Evolutionary conservation across 2,113 vertebrate species (phyloP).

Genomic region (Ameiurus melas): DNA sequence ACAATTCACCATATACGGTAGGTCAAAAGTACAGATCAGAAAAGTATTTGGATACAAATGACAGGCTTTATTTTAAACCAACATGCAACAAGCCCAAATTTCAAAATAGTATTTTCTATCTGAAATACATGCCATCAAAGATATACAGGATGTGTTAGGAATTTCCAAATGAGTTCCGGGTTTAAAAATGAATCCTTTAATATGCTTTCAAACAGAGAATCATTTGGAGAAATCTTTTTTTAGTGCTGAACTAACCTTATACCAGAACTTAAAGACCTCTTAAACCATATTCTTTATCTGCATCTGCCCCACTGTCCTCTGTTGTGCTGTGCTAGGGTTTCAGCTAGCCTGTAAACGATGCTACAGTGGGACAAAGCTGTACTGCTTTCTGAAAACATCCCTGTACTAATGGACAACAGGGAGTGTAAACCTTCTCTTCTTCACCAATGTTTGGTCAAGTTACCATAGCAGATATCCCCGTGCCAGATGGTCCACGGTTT

Average conservation of each 20-base stretch:
- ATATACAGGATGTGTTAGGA: background rate
- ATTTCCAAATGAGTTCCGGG: background rate
- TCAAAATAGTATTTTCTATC: background rate
- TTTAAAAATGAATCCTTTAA: background rate
- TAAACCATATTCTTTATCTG: constrained; percentile 18
- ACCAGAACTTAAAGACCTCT: constrained; percentile 1
- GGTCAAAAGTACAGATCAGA: background rate
- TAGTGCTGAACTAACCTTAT: background rate
- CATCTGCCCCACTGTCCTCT: constrained; percentile 22
- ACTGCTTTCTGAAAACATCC: constrained; percentile 77
- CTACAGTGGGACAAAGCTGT: constrained; percentile 67
- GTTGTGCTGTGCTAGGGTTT: constrained; percentile 40
- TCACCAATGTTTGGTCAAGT: constrained; percentile 66
- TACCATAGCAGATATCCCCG: constrained; percentile 65
- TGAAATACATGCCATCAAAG: background rate
- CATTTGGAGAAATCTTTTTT: background rate
- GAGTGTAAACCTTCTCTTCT: constrained; percentile 59
- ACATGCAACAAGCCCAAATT: background rate
- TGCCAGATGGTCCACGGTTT: constrained; percentile 52
- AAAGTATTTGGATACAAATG: background rate
- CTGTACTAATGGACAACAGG: constrained; percentile 76
- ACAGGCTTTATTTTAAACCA: background rate
- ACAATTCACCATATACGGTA: background rate
- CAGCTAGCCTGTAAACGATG: constrained; percentile 47
- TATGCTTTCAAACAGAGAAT: background rate